phyloP scores from a whole-genome alignment of 2,113 vertebrate genomes.

The Xerus inauris region DNA sequence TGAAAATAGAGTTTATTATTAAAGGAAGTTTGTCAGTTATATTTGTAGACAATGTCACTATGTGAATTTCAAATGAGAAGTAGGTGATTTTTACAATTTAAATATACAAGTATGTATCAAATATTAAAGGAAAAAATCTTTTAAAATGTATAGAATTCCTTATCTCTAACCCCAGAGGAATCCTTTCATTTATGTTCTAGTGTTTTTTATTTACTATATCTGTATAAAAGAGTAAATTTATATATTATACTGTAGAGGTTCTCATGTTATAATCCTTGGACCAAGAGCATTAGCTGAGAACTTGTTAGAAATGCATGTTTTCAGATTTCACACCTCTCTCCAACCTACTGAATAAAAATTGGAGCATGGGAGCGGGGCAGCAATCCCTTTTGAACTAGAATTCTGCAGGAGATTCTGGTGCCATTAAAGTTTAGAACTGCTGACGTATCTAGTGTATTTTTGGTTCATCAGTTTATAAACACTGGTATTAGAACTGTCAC shows the following conservation, averaged over 20 bases:
- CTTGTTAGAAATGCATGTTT: neutral
- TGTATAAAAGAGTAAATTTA: neutral
- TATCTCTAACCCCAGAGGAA: neutral
- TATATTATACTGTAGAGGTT: neutral
- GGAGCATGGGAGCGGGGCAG: too few relatives aligned
- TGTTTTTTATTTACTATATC: neutral
- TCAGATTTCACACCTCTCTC: neutral
- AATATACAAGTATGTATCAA: neutral
- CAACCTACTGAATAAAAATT: neutral
- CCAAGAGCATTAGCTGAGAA: neutral
- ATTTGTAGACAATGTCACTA: neutral
- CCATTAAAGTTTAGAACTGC: neutral
- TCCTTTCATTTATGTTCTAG: neutral
- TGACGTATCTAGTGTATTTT: neutral
- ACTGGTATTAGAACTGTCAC: neutral
- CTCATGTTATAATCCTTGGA: neutral
- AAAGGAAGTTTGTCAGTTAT: neutral
- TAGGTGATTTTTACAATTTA: neutral
- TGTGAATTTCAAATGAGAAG: neutral
- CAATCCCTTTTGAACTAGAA: neutral
- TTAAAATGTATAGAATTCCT: neutral
- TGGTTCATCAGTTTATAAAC: neutral
- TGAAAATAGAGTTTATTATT: conserved; percentile 12
- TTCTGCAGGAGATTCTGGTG: neutral
- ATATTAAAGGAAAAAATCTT: neutral